A percentile compares a stretch with the other conserved stretches of the same genome.
Conservation (phyloP, 2,797 vertebrate genomes). For the Argya squamiceps region DNA sequence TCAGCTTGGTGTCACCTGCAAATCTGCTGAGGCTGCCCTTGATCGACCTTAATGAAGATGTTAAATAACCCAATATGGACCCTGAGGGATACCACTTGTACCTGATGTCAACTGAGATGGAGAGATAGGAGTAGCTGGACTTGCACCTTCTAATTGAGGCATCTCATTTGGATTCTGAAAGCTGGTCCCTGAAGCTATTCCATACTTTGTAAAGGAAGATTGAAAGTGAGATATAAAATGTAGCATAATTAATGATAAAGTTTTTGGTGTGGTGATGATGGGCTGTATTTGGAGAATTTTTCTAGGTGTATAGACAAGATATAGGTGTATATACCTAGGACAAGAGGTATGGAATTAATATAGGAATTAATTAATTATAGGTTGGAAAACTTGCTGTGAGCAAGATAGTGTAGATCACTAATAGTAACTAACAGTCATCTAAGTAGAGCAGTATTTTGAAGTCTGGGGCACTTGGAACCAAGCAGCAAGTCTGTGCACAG, state of each 20-base stretch:
- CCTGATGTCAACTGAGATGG: not conserved
- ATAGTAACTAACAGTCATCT: not conserved
- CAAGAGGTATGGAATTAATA: not conserved
- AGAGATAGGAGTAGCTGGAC: not conserved
- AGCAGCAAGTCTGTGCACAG: not conserved
- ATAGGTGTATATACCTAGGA: not conserved
- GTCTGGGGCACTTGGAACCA: not conserved
- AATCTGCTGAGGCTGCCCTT: not conserved
- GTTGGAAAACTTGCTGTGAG: not conserved
- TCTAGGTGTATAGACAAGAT: not conserved
- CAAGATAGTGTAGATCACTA: not conserved
- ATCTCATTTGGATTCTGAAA: not conserved
- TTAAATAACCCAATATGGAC: not conserved
- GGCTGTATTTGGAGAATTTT: not conserved
- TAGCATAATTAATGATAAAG: not conserved
- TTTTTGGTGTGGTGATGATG: not conserved
- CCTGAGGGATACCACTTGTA: not conserved
- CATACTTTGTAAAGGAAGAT: not conserved
- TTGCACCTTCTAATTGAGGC: not conserved
- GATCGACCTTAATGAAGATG: rapidly evolving
- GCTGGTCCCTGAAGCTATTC: not conserved
- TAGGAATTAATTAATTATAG: not conserved
- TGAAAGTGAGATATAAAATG: not conserved
- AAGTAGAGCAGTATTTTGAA: not conserved
- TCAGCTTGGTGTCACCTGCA: not conserved